Conservation (phyloP, 1,140 invertebrate genomes). For the Lineus longissimus region DNA sequence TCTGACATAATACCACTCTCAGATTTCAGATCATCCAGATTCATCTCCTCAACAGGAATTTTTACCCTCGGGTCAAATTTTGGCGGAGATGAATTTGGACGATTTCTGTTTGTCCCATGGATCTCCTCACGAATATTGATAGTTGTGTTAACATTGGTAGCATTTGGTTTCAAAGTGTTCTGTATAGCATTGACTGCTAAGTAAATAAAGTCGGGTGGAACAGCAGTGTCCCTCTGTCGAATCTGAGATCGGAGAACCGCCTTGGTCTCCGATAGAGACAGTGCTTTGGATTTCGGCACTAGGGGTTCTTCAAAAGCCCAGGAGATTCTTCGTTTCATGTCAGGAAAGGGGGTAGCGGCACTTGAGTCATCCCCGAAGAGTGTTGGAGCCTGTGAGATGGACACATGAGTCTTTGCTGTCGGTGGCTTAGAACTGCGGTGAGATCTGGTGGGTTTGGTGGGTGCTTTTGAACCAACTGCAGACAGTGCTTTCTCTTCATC, state of each 20-base stretch:
- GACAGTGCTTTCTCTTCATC: background rate
- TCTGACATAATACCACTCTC: background rate
- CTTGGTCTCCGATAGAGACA: constrained; percentile 48
- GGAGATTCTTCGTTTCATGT: constrained; percentile 36
- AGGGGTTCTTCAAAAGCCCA: constrained; percentile 53
- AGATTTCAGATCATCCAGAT: background rate
- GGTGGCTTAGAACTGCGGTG: background rate
- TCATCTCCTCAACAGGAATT: constrained; percentile 26
- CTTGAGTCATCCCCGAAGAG: background rate
- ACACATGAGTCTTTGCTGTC: constrained; percentile 3
- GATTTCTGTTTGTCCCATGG: constrained; percentile 20
- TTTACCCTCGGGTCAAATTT: constrained; percentile 48
- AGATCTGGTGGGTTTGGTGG: background rate
- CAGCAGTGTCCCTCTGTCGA: constrained; percentile 28
- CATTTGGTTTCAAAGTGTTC: constrained; percentile 32
- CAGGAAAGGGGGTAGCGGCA: background rate
- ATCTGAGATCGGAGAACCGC: constrained; percentile 50
- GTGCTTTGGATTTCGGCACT: constrained; percentile 36
- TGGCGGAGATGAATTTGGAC: constrained; percentile 48
- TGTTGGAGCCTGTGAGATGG: constrained; percentile 1
- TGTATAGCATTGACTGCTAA: constrained; percentile 48
- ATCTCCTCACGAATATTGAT: constrained; percentile 30
- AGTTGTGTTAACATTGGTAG: constrained; percentile 34
- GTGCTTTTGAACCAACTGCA: background rate
- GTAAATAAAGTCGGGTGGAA: constrained; percentile 51